Evolutionary conservation across 2,113 vertebrate genomes (phyloP), one percentile per base, ranked within the genome.

Genomic region (Lagenorhynchus albirostris): DNA sequence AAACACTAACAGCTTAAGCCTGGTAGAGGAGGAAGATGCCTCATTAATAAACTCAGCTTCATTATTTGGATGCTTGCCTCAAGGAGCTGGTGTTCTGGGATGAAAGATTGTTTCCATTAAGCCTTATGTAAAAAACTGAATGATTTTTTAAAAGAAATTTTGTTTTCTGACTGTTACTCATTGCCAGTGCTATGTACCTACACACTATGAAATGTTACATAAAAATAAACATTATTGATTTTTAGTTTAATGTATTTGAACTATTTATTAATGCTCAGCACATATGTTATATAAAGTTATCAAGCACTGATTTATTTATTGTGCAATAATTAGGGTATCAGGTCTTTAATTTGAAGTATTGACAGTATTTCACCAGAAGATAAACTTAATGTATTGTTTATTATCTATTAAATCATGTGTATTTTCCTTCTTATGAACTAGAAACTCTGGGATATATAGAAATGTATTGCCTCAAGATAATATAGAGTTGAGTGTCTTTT

Each of bases 21-120:
- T 93, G 67, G 86, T 50, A 67, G 33, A 89, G 38, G 38, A 95
- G 89, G 36, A 96, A 93, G 82, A 89, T 65, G n/a, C 76, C 89
- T 97, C 86, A 91, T 96, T 96, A 97, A 93, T 82, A 97, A 97
- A 87, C 76, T 96, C 60, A 84, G 58, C 71, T 95, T 93, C 60
- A 62, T 97, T 67, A 91, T 94, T 97, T 98, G 96, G 81, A 95
- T 79, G 88, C 60, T 92, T 96, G 77, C 93, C 86, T 97, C 50
- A 84, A 97, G 79, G n/a, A 97, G 63, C 84, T 95, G 63, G 17
- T 95, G 47, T 91, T 79, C 65, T 53, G 21, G 80, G 67, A 83
- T 94, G 50, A 93, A 95, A 95, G 58, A 84, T 55, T 90, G 73
- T 91, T 95, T 89, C 93, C 60, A 65, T 90, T 95, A 93, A 94